A percentile compares a stretch with the other conserved stretches of the same genome.
These are phyloP conservation scores for Aphidius colemani DNA, from an alignment of 2,888 invertebrate species.

Conservation along the genomic window DNA sequence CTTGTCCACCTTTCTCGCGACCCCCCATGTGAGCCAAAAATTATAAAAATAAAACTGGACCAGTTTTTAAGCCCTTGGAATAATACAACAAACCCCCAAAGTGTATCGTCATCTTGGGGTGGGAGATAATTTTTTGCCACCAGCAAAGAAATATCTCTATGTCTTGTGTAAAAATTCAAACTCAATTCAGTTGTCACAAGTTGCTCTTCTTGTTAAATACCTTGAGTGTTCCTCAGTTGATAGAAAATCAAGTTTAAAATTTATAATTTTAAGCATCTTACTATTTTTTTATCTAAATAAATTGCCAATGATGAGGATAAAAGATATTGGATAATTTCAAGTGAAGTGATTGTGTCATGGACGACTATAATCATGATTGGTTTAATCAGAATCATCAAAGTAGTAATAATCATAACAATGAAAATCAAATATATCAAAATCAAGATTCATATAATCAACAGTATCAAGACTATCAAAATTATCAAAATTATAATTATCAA, in stretches of 20 bases:
- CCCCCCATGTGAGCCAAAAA: conserved; percentile 29
- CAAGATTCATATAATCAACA: conserved; percentile 35
- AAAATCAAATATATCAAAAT: conserved; percentile 38
- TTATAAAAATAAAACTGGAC: conserved; percentile 15
- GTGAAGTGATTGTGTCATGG: conserved; percentile 43
- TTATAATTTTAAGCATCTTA: not conserved
- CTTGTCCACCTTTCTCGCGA: conserved; percentile 34
- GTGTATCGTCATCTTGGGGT: conserved; percentile 12
- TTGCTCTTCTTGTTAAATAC: conserved; percentile 42
- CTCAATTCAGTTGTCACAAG: conserved; percentile 33
- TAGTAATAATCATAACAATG: conserved; percentile 39
- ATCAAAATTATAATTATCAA: conserved; percentile 25
- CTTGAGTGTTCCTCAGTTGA: conserved; percentile 21
- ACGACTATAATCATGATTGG: conserved; percentile 51
- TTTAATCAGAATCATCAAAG: conserved; percentile 47
- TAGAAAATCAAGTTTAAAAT: not conserved
- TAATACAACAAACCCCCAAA: not conserved
- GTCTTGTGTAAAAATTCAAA: conserved; percentile 23
- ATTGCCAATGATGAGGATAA: conserved; percentile 16
- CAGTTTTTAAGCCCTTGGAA: conserved; percentile 1
- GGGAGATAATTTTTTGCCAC: conserved; percentile 20
- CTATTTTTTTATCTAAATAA: conserved; percentile 3
- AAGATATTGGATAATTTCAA: not conserved
- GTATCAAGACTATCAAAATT: conserved; percentile 24
- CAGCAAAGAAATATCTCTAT: not conserved